phyloP scores from a whole-genome alignment of 2,113 vertebrate species.

The Plestiodon gilberti region DNA sequence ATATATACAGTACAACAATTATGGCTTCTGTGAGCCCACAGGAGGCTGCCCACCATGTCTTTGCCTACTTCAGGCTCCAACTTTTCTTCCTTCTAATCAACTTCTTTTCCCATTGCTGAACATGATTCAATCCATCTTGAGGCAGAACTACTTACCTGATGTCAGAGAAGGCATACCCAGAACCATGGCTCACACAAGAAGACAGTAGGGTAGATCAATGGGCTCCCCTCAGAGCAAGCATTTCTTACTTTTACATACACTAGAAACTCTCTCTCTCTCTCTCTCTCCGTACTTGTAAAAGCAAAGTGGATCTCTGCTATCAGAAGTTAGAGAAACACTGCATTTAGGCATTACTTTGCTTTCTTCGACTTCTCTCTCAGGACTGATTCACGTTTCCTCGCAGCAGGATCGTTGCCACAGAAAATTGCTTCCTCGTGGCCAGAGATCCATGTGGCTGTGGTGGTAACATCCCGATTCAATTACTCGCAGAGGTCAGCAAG shows the following conservation, averaged over 20 bases:
- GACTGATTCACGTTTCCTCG: not conserved
- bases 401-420: not conserved
- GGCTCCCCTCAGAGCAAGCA: not conserved
- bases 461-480: not conserved
- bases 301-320: not conserved
- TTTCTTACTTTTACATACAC: not conserved
- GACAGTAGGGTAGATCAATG: no score
- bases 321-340: not conserved
- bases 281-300: not conserved
- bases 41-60: no score
- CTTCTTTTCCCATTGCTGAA: no score
- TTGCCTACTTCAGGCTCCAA: no score
- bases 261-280: no score
- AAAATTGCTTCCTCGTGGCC: not conserved
- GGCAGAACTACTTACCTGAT: not conserved
- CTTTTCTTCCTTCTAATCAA: no score
- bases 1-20: no score
- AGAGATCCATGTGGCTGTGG: not conserved
- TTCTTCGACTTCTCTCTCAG: not conserved
- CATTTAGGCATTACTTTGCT: not conserved
- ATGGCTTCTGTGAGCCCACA: no score
- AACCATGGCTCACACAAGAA: not conserved
- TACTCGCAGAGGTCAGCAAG: not conserved
- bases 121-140: no score
- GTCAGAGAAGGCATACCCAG: not conserved